These are phyloP conservation scores for Anarhynchus alexandrinus DNA, from an alignment of 2,113 vertebrate species.

Conservation along the genomic window DNA sequence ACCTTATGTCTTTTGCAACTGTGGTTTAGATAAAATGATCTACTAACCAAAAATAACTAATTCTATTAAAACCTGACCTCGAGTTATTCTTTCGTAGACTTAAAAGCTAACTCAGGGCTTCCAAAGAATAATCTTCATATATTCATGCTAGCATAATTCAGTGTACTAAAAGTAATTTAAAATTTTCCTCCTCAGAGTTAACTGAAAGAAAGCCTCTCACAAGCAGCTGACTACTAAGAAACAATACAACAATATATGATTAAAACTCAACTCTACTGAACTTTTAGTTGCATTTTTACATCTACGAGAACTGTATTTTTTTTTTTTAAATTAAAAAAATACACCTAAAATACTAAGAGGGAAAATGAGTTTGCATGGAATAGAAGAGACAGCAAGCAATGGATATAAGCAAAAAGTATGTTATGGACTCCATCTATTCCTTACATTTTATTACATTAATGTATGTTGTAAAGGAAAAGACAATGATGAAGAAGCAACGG, in stretches of 20 bases:
- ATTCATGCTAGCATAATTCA: neutral
- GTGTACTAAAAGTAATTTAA: neutral
- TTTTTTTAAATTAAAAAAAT: neutral
- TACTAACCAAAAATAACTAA: neutral
- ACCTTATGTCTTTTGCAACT: neutral
- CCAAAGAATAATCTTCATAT: neutral
- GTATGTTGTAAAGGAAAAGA: neutral
- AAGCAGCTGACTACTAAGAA: neutral
- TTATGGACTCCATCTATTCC: neutral
- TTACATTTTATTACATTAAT: neutral
- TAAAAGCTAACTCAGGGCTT: neutral
- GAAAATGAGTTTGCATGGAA: neutral
- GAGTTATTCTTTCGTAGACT: neutral
- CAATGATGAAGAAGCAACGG: neutral
- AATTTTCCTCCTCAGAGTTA: neutral
- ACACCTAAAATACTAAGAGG: neutral
- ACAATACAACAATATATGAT: neutral
- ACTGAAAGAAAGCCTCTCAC: neutral
- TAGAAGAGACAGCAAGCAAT: neutral
- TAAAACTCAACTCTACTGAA: neutral
- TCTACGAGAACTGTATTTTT: neutral
- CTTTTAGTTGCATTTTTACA: neutral
- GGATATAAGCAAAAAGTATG: neutral
- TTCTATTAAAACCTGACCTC: neutral
- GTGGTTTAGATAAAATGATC: neutral